phyloP scores from a whole-genome alignment of 1,140 invertebrate genomes.

The Drosophila auraria region DNA sequence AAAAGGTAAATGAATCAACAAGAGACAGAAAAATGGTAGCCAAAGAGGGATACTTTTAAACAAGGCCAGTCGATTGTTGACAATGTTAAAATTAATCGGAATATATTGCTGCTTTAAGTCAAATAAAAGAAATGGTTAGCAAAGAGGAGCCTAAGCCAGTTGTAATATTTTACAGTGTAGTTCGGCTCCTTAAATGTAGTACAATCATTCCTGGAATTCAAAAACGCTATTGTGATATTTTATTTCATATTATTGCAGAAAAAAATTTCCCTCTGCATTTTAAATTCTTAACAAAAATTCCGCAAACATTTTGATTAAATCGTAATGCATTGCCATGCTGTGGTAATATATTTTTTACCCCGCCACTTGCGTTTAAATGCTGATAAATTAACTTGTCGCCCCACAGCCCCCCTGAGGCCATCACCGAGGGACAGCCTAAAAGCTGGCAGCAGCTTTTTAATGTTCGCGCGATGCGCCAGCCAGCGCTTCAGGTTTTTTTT shows the following conservation, averaged over 20 bases:
- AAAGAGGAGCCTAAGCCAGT: no score
- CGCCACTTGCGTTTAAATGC: slow-evolving; percentile 72
- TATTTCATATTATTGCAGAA: no score
- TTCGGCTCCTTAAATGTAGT: no score
- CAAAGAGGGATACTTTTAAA: neutral
- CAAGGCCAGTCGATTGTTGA: slow-evolving; percentile 7
- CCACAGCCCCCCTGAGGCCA: slow-evolving; percentile 10
- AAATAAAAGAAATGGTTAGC: neutral
- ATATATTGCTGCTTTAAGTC: slow-evolving; percentile 6
- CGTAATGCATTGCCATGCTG: slow-evolving; percentile 54
- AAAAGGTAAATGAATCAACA: slow-evolving; percentile 45
- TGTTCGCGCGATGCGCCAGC: slow-evolving; percentile 46
- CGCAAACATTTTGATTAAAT: slow-evolving; percentile 26
- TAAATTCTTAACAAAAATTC: neutral
- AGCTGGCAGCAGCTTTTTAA: slow-evolving; percentile 72
- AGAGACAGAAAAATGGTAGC: neutral
- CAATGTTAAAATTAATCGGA: neutral
- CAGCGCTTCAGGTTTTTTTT: slow-evolving; percentile 3
- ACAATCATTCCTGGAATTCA: no score
- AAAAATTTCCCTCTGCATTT: neutral
- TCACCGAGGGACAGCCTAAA: slow-evolving; percentile 24
- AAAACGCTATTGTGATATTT: no score
- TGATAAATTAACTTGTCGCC: slow-evolving; percentile 79
- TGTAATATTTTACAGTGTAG: no score
- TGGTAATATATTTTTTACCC: slow-evolving; percentile 46